phyloP scores from a whole-genome alignment of 2,888 invertebrate species.

The Boloria selene region DNA sequence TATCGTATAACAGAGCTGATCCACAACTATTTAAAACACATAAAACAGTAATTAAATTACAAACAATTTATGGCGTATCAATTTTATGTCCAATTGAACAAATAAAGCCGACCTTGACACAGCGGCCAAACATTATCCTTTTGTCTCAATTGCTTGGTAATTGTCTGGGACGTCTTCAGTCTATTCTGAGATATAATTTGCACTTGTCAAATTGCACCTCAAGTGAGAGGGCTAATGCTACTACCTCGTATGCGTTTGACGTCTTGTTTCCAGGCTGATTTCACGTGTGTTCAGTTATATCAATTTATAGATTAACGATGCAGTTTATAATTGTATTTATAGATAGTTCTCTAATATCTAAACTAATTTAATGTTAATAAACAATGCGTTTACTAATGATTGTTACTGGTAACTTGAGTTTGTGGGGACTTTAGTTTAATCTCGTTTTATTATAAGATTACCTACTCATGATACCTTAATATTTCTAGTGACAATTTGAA shows the following conservation, averaged over 20 bases:
- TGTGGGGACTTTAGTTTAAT: too few relatives aligned
- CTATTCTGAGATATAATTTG: conserved; percentile 79
- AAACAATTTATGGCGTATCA: conserved; percentile 50
- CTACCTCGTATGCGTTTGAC: conserved; percentile 37
- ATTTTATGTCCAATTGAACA: conserved; percentile 73
- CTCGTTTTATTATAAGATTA: too few relatives aligned
- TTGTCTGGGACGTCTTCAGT: conserved; percentile 70
- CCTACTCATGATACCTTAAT: too few relatives aligned
- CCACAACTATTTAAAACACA: conserved; percentile 28
- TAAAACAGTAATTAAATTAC: conserved; percentile 35
- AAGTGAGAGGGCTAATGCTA: conserved; percentile 53
- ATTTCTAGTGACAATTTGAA: too few relatives aligned
- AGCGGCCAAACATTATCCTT: conserved; percentile 79
- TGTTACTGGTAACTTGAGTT: too few relatives aligned
- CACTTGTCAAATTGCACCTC: conserved; percentile 77
- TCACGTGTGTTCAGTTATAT: neutral
- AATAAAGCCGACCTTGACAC: conserved; percentile 72
- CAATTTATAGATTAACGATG: neutral
- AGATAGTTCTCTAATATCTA: neutral
- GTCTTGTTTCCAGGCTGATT: conserved; percentile 20
- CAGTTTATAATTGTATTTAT: neutral
- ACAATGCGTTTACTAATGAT: neutral
- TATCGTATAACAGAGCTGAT: conserved; percentile 1
- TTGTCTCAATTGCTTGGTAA: conserved; percentile 80
- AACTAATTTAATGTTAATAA: neutral